These are phyloP conservation scores for Geodia barretti DNA, from an alignment of 37 sponge, comb jelly and placozoan species.

Conservation along the genomic window DNA sequence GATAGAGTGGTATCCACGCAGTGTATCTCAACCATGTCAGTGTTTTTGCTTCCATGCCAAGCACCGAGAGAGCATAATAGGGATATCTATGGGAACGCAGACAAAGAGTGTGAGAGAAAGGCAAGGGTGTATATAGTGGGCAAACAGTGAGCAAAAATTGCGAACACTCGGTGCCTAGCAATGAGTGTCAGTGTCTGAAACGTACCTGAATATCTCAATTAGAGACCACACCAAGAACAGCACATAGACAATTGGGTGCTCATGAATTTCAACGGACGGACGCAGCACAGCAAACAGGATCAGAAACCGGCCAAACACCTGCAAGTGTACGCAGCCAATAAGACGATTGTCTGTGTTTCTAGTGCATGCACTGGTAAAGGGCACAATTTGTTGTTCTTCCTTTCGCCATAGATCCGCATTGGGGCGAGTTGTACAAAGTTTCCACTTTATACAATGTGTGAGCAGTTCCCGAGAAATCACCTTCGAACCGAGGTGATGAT, in stretches of 20 bases:
- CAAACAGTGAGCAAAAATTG: neutral
- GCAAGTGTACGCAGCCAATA: neutral
- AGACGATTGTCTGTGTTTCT: too few relatives aligned
- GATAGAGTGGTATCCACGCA: slow-evolving; percentile 94
- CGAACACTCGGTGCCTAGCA: neutral
- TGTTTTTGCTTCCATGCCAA: slow-evolving; percentile 53
- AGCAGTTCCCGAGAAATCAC: neutral
- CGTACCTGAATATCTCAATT: slow-evolving; percentile 78
- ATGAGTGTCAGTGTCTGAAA: neutral
- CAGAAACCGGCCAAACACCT: slow-evolving; percentile 73
- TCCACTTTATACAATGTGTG: neutral
- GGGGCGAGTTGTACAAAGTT: neutral
- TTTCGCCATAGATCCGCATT: too few relatives aligned
- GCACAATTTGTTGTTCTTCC: too few relatives aligned
- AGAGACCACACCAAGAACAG: slow-evolving; percentile 83
- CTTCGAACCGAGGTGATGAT: too few relatives aligned
- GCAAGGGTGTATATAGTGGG: too few relatives aligned
- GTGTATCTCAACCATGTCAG: slow-evolving; percentile 92
- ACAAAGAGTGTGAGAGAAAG: neutral
- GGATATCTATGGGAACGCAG: slow-evolving; percentile 71
- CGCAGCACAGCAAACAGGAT: slow-evolving; percentile 62
- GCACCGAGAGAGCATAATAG: slow-evolving; percentile 75
- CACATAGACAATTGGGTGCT: slow-evolving; percentile 52
- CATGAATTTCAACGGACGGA: slow-evolving; percentile 52
- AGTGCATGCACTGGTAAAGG: too few relatives aligned